Conservation (phyloP, 2,113 vertebrate genomes). For the Microcebus lehilahytsara region DNA sequence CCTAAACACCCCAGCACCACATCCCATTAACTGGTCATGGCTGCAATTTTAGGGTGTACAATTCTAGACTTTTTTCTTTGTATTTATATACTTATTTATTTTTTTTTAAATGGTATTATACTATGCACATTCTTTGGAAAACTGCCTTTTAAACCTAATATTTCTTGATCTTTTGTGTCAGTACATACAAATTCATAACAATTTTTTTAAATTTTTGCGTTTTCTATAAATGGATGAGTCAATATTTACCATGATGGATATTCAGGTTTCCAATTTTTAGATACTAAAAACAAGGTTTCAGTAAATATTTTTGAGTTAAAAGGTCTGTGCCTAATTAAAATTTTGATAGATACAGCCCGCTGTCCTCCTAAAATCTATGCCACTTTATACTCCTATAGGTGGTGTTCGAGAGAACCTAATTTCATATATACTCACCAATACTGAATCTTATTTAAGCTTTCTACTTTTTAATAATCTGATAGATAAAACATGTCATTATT, state of each 20-base stretch:
- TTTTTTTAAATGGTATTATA: not conserved
- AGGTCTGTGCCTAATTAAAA: not conserved
- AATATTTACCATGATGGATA: not conserved
- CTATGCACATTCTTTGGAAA: not conserved
- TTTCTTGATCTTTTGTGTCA: not conserved
- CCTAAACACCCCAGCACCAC: not conserved
- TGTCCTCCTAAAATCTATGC: not conserved
- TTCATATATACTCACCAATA: not conserved
- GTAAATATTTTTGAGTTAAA: constrained; percentile 18
- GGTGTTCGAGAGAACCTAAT: not conserved
- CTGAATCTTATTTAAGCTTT: not conserved
- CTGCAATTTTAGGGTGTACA: not conserved
- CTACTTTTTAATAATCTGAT: constrained; percentile 1
- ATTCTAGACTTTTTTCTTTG: not conserved
- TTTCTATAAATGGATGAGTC: not conserved
- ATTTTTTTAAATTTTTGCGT: not conserved
- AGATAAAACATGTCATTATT: not conserved
- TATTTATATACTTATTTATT: not conserved
- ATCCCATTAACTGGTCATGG: not conserved
- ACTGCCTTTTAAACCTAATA: constrained; percentile 1
- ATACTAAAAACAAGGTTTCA: constrained; percentile 20
- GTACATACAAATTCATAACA: not conserved
- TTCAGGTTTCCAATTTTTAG: constrained; percentile 18
- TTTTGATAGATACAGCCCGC: not conserved
- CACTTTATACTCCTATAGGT: not conserved